Percentiles rank a stretch among this genome's conserved stretches.
phyloP scores from a whole-genome alignment of 2,113 vertebrate species.

The Octodon degus region DNA sequence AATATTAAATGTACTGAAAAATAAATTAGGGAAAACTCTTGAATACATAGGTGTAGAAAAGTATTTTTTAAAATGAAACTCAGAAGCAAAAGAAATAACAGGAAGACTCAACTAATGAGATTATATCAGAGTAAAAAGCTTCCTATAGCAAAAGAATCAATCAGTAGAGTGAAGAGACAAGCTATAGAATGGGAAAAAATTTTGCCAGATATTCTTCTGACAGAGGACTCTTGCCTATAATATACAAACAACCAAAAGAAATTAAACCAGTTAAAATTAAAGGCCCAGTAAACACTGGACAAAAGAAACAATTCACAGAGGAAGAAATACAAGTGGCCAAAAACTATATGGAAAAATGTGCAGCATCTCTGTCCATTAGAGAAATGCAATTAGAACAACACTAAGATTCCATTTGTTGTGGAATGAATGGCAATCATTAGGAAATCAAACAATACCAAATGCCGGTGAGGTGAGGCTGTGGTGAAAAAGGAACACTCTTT shows the following conservation, averaged over 20 bases:
- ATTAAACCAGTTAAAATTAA: neutral
- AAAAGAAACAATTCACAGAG: neutral
- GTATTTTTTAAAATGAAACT: neutral
- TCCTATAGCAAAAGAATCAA: neutral
- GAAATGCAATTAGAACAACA: conserved; percentile 21
- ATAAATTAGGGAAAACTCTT: neutral
- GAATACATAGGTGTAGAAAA: neutral
- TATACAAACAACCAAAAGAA: neutral
- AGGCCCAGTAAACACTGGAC: neutral
- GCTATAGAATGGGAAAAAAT: neutral
- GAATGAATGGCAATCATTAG: neutral
- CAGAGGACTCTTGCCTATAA: neutral
- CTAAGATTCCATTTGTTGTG: neutral
- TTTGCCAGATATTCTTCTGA: neutral
- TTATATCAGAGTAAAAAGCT: neutral
- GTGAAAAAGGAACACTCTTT: neutral
- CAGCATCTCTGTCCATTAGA: neutral
- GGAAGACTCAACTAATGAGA: neutral
- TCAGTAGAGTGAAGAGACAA: neutral
- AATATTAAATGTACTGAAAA: neutral
- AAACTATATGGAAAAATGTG: neutral
- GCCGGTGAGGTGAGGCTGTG: neutral
- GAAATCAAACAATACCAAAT: neutral
- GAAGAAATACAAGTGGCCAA: neutral
- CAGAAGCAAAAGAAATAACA: neutral